Percentiles rank a stretch among this genome's conserved stretches.
phyloP scores from a whole-genome alignment of 2,888 invertebrate genomes.

The Fissipunctia ypsillon region DNA sequence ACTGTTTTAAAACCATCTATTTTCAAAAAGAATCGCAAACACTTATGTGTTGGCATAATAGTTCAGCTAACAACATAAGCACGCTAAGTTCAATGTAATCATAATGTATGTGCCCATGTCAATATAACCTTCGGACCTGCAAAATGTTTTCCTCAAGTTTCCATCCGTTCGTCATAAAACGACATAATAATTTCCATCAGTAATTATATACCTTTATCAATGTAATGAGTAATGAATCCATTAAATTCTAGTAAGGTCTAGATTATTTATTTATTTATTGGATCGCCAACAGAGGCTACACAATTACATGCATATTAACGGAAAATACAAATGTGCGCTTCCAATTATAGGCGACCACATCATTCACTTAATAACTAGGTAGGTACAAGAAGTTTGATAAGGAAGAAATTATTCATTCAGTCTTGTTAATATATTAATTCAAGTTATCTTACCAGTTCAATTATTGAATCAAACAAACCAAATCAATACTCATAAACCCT shows the following conservation, averaged over 20 bases:
- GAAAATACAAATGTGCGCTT: too few relatives aligned
- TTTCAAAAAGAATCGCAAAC: conserved; percentile 45
- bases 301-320: too few relatives aligned
- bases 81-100: conserved; percentile 65
- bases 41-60: conserved; percentile 27
- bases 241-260: conserved; percentile 24
- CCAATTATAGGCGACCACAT: too few relatives aligned
- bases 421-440: conserved; percentile 6
- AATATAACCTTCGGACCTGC: conserved; percentile 66
- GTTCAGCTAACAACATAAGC: conserved; percentile 36
- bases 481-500: not conserved
- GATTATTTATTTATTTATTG: too few relatives aligned
- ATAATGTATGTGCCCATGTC: conserved; percentile 53
- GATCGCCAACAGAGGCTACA: too few relatives aligned
- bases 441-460: not conserved
- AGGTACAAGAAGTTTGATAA: too few relatives aligned
- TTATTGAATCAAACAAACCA: conserved; percentile 3
- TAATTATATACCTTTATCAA: conserved; percentile 46
- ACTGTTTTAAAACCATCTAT: conserved; percentile 25
- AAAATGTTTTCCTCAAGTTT: conserved; percentile 70
- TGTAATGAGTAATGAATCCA: conserved; percentile 46
- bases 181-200: conserved; percentile 56
- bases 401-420: conserved; percentile 29
- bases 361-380: too few relatives aligned
- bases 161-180: conserved; percentile 51